Evolutionary conservation across 1,140 invertebrate genomes (phyloP), one percentile per base, ranked within the genome.

Genomic region (Cydia pomonella): DNA sequence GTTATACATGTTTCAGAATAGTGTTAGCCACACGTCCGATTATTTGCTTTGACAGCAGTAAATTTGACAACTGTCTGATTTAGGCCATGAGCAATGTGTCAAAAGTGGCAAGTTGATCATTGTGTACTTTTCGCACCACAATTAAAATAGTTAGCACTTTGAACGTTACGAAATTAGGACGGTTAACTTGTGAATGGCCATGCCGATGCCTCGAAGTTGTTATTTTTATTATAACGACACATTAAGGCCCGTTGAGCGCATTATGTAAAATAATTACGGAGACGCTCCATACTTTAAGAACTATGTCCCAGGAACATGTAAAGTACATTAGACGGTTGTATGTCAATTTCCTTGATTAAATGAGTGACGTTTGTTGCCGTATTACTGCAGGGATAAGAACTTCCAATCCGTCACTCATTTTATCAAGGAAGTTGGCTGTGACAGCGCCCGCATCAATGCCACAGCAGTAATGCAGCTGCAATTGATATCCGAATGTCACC

Each of bases 91-190:
- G 44, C 69, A 29, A 82, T 81, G 82, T 84, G 84, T 80, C 73
- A 86, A 86, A 87, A 85, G 81, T 88, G 84, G 85, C 85, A 80
- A 80, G 82, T 87, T 83, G 82, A 84, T 82, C 79, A 84, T 76
- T 82, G 77, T 86, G 80, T 88, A 83, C 80, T 80, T 81, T 86
- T 88, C 84, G 74, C 84, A 82, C 80, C 50, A 74, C 81, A 84
- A 88, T 87, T 83, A 89, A 89, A 89, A 84, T 84, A 81, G 80
- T 86, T 86, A 89, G 84, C 81, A 84, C 77, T 80, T 75, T 77
- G 80, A 83, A 83, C 73, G 71, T 83, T 79, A 81, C 75, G 79
- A 81, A 85, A 81, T 78, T 78, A 23, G 76, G 75, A 74, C 77
- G 41, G 33, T 33, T 69, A 63, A 69, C 64, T 69, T 33, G 64